Conservation (phyloP, 2,797 vertebrate genomes). For the Ibycter americanus region DNA sequence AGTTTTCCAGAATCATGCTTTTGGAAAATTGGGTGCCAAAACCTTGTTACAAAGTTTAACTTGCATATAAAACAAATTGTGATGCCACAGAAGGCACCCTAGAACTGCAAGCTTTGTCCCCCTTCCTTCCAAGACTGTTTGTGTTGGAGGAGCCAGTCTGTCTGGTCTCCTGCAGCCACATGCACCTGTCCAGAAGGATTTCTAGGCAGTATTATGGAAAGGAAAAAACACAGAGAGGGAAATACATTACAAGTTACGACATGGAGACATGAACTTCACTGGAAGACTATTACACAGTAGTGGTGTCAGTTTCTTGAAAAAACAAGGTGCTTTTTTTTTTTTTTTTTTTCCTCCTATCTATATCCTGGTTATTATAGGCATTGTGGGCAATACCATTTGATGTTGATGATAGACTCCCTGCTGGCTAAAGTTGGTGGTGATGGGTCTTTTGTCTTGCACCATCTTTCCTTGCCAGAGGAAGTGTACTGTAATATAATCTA, state of each 20-base stretch:
- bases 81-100: background rate
- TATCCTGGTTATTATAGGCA: background rate
- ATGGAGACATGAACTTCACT: background rate
- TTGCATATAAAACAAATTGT: background rate
- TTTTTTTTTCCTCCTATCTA: background rate
- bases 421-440: background rate
- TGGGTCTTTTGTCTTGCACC: background rate
- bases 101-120: background rate
- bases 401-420: background rate
- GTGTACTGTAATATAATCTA: background rate
- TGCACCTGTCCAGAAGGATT: background rate
- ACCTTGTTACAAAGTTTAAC: background rate
- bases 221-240: background rate
- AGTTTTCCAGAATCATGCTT: background rate
- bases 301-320: background rate
- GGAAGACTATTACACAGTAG: background rate
- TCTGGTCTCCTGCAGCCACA: background rate
- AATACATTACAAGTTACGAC: fast-evolving
- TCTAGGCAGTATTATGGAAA: background rate
- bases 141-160: background rate
- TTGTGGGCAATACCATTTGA: background rate
- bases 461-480: background rate
- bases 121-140: background rate
- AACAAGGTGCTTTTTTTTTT: background rate
- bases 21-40: background rate